Evolutionary conservation across 2,113 vertebrate genomes (phyloP).

Genomic region (Gobius niger): DNA sequence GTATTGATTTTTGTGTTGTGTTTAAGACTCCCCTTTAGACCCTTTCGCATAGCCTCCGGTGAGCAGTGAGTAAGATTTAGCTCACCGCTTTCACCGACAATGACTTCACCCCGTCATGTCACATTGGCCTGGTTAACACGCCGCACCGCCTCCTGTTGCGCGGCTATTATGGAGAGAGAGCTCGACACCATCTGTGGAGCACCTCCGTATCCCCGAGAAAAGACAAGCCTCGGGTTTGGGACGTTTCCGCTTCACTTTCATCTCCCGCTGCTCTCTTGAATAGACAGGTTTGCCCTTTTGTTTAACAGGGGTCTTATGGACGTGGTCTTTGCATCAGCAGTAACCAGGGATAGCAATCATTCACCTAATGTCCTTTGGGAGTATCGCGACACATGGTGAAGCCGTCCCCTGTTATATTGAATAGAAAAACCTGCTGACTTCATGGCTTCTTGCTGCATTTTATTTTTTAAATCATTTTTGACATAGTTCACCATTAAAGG

Average conservation of each 20-base stretch:
- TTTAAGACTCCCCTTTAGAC: conserved; percentile 17
- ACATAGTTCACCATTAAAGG: too few relatives aligned
- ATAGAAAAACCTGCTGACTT: not conserved
- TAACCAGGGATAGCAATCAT: conserved; percentile 15
- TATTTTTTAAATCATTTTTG: too few relatives aligned
- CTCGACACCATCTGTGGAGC: conserved; percentile 51
- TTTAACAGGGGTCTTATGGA: conserved; percentile 19
- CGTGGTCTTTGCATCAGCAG: conserved; percentile 1
- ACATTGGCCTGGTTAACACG: conserved; percentile 29
- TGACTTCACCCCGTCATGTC: conserved; percentile 4
- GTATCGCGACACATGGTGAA: conserved; percentile 6
- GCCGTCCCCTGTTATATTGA: not conserved
- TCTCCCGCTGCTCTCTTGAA: conserved; percentile 32
- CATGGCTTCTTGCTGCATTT: too few relatives aligned
- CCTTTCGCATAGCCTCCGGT: not conserved
- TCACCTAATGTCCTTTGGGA: conserved; percentile 29
- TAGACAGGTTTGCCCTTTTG: conserved; percentile 33
- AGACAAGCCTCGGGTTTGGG: conserved; percentile 16
- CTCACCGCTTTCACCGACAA: conserved; percentile 16
- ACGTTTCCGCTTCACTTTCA: conserved; percentile 31
- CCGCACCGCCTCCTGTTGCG: conserved; percentile 38
- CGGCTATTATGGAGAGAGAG: conserved; percentile 26
- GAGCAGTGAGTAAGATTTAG: conserved; percentile 22
- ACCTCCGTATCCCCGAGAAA: conserved; percentile 18
- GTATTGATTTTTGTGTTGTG: conserved; percentile 41